Conservation (phyloP, 2,888 invertebrate species). For the Catotricha subobsoleta region DNA sequence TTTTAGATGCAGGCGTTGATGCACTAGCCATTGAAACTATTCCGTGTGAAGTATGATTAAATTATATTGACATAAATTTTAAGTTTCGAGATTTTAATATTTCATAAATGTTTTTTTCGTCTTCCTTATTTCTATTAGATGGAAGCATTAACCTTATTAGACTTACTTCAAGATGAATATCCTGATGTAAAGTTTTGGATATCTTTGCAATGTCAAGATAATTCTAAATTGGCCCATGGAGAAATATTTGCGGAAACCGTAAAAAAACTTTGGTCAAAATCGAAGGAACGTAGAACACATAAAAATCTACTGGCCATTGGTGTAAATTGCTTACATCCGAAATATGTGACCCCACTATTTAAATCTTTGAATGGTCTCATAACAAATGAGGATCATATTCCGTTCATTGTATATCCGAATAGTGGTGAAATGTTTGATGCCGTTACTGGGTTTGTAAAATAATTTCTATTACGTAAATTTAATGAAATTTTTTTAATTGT, state of each 20-base stretch:
- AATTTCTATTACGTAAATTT: neutral
- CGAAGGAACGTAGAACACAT: constrained; percentile 39
- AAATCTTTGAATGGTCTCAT: constrained; percentile 34
- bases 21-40: constrained; percentile 82
- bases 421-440: constrained; percentile 42
- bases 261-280: constrained; percentile 41
- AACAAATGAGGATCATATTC: constrained; percentile 33
- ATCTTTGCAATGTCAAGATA: constrained; percentile 59
- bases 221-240: constrained; percentile 48
- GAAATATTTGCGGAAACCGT: constrained; percentile 61
- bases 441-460: constrained; percentile 14
- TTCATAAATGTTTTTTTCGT: neutral
- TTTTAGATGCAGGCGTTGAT: constrained; percentile 67
- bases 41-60: constrained; percentile 52
- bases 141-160: constrained; percentile 70
- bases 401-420: constrained; percentile 81
- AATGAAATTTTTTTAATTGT: no score
- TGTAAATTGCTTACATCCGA: constrained; percentile 68
- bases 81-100: neutral
- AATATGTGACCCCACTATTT: constrained; percentile 42
- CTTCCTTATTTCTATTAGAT: constrained; percentile 15
- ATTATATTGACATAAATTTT: no score
- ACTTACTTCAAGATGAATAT: constrained; percentile 54
- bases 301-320: constrained; percentile 65
- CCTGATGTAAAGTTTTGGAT: constrained; percentile 71